Evolutionary conservation across 2,797 vertebrate species (phyloP).

Genomic region (Eidolon dupreanum): DNA sequence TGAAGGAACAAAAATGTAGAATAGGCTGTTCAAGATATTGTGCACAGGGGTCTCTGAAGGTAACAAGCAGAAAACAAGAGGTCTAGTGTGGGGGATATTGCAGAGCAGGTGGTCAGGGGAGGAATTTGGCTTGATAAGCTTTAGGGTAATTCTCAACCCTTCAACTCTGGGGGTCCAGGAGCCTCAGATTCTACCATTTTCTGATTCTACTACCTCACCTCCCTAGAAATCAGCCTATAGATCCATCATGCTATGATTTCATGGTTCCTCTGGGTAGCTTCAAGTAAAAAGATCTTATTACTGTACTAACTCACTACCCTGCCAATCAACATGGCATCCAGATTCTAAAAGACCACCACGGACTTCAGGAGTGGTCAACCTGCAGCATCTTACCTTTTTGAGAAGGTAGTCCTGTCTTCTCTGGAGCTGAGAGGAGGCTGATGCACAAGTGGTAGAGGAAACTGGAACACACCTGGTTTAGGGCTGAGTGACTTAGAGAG

Average conservation of each 20-base stretch:
- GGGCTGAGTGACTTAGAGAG: conserved; percentile 88
- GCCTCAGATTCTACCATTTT: neutral
- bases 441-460: conserved; percentile 92
- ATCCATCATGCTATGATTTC: neutral
- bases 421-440: conserved; percentile 87
- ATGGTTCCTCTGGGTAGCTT: neutral
- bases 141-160: neutral
- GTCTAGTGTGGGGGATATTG: neutral
- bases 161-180: neutral
- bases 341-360: neutral
- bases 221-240: neutral
- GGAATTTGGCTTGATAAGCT: neutral
- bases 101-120: neutral
- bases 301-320: neutral
- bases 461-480: conserved; percentile 92
- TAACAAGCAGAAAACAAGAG: neutral
- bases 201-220: neutral
- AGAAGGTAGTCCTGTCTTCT: conserved; percentile 78
- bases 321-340: neutral
- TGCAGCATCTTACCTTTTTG: conserved; percentile 85
- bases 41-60: neutral
- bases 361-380: neutral
- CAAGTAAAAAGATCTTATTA: neutral
- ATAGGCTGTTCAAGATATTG: neutral
- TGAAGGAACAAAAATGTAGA: neutral